Base-by-base conservation (phyloP, 1,140 invertebrate species). In the Calycopis cecrops region DNA sequence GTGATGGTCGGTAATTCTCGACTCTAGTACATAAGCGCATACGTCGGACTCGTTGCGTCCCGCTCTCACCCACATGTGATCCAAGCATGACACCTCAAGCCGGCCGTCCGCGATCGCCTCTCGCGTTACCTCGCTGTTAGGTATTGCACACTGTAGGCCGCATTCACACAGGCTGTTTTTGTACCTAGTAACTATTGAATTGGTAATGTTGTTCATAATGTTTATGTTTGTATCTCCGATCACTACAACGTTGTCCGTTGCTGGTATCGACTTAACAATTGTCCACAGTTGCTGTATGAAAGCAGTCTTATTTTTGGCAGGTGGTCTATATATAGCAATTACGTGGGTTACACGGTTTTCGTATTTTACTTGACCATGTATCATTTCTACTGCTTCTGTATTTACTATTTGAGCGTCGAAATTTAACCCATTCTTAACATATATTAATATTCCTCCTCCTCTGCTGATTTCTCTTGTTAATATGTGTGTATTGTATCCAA, bases 371-470 rank as follows among this genome's bases (percentile, higher is more conserved):
- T 28, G 52, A 8, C 52, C 52, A 42, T 54, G 52, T 33, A 54
- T 37, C 28, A 18, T 54, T 54, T 54, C 52, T 37, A 33, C n/a
- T n/a, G n/a, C 16, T 17, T 37, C 17, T 42, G 34, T 44, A 8
- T 57, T 49, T 33, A 55, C 35, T 35, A 37, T 52, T 49, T 48
- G 10, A 17, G 42, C 28, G 8, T 51, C 40, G 16, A 67, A 62
- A 11, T 52, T 48, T 21, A 58, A 28, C 17, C 52, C 14, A 3
- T 62, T 52, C 33, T 62, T 65, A 4, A 14, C 37, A 16, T 65
- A 67, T 47, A 67, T 47, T 48, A 71, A 35, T 44, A 71, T 59
- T 49, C 65, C 65, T 44, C 65, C 68, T 16, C 68, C 65, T 65
- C 55, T 59, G n/a, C n/a, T 38, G 6, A 9, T 56, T 58, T 65